A percentile compares a stretch with the other conserved stretches of the same genome.
phyloP scores from a whole-genome alignment of 2,797 vertebrate species.

The Premnoplex brunnescens region DNA sequence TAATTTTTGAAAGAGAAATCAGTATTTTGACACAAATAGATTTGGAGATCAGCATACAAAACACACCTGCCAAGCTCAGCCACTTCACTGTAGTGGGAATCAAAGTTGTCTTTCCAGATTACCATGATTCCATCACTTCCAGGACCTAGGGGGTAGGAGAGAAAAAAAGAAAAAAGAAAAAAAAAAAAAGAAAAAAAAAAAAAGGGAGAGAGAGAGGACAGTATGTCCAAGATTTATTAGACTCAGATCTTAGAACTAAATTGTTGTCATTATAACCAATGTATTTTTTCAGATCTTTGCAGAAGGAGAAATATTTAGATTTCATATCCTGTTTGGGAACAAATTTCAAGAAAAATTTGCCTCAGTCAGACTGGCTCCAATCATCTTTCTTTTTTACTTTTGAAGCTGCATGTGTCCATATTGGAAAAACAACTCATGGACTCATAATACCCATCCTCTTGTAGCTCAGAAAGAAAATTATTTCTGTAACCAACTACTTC shows the following conservation, averaged over 20 bases:
- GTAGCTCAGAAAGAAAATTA: not conserved
- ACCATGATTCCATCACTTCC: constrained; percentile 91
- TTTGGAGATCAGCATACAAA: not conserved
- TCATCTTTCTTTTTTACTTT: not conserved
- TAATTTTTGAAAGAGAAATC: not conserved
- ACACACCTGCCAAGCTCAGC: constrained; percentile 93
- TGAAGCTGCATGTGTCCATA: not conserved
- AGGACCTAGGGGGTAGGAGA: constrained; percentile 76
- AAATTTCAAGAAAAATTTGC: not conserved
- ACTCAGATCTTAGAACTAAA: not conserved
- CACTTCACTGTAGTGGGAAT: constrained; percentile 91
- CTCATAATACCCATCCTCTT: not conserved
- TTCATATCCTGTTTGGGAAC: not conserved
- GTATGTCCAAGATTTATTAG: not conserved
- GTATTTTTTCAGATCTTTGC: not conserved
- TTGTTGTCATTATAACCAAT: not conserved
- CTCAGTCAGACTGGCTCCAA: not conserved
- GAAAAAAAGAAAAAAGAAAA: not conserved
- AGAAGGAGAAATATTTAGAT: not conserved
- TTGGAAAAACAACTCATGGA: not conserved
- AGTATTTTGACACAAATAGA: not conserved
- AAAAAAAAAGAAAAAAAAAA: not conserved
- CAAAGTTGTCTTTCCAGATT: constrained; percentile 98
- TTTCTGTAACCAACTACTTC: not conserved
- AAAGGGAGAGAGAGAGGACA: not conserved